Evolutionary conservation across 2,888 invertebrate species (phyloP), one percentile per base, ranked within the genome.

Genomic region (Tridacna crocea): DNA sequence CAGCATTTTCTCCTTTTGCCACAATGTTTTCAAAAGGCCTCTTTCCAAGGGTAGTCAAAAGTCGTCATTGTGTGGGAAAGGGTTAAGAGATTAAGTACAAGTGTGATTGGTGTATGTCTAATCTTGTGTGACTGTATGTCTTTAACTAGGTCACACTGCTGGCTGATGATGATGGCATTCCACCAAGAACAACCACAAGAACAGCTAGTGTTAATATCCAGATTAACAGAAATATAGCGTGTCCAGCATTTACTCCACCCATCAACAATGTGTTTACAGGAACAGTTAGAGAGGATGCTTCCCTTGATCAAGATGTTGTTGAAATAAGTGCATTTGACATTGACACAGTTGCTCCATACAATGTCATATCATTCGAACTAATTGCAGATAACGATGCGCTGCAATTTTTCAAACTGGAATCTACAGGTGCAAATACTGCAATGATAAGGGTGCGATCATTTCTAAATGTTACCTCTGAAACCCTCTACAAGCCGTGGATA

Each of bases 141-240:
- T 51, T 27, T 47, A 8, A 27, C 13, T 60, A 83, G 83, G 47
- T 78, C 26, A 74, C 66, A n/a, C 58, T 83, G 46, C 51, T 77
- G 58, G 88, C 83, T 8, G 77, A 72, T 70, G 93, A 93, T 76
- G 82, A 89, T 72, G 92, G 92, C 19, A 82, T 82, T 48, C 91
- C 92, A 26, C 72, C 87, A 0, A 74, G 68, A 47, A 47, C 26
- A 26, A 88, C 90, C 65, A 46, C 48, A 12, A 61, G 48, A n/a
- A 75, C 80, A 17, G 92, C 91, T 1, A 79, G 84, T 15, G 83
- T 92, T 17, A 82, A 74, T 10, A 89, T 92, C 11, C 85, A 75
- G 24, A 92, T 92, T 12, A 82, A 82, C 61, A 80, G 91, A 22
- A 92, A 93, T 80, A 26, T 76, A 68, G 77, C 68, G 8, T 84